A percentile compares a stretch with the other conserved stretches of the same genome.
Conservation (phyloP, 2,888 invertebrate genomes). For the Drosophila greeni region DNA sequence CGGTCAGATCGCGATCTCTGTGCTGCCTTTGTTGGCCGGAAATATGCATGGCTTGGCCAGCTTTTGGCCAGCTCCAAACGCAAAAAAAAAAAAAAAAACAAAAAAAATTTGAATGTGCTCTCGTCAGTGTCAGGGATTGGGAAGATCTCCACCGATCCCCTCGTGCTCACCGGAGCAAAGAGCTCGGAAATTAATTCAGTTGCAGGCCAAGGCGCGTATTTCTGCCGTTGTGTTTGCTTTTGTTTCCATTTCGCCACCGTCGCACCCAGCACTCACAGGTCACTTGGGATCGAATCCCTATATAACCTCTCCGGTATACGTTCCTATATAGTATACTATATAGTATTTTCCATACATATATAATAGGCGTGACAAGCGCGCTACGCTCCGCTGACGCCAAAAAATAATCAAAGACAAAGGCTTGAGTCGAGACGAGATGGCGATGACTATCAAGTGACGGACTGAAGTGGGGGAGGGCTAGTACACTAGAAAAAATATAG, state of each 20-base stretch:
- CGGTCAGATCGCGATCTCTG: conserved; percentile 19
- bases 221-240: conserved; percentile 64
- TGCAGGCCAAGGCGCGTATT: conserved; percentile 53
- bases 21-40: conserved; percentile 52
- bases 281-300: conserved; percentile 55
- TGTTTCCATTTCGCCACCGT: conserved; percentile 65
- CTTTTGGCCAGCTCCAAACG: conserved; percentile 62
- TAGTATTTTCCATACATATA: conserved; percentile 33
- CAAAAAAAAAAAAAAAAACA: too few relatives aligned
- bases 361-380: conserved; percentile 75
- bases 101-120: conserved; percentile 66
- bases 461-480: conserved; percentile 17
- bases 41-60: conserved; percentile 68
- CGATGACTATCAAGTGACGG: conserved; percentile 58
- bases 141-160: conserved; percentile 40
- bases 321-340: background rate
- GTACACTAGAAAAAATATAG: conserved; percentile 8
- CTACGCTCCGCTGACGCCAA: conserved; percentile 69
- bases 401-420: conserved; percentile 74
- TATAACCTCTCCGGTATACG: conserved; percentile 46
- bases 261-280: conserved; percentile 52
- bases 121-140: conserved; percentile 55
- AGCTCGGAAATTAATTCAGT: conserved; percentile 58
- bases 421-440: conserved; percentile 39
- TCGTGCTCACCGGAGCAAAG: conserved; percentile 64